Conservation (phyloP, 2,797 vertebrate genomes). For the Tragelaphus oryx region DNA sequence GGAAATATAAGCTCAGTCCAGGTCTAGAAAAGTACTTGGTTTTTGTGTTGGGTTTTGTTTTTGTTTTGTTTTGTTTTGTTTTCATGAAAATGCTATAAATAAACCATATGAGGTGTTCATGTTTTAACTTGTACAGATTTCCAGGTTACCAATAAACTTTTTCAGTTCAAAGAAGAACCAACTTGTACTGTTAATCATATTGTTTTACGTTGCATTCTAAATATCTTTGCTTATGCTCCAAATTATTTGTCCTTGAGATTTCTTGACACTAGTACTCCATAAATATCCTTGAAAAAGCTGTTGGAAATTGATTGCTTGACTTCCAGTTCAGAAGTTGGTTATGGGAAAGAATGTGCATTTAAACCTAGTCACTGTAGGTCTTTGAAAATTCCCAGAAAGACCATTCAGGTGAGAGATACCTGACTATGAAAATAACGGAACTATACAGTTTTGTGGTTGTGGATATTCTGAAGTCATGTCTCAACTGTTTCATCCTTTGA, state of each 20-base stretch:
- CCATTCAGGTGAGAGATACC: background rate
- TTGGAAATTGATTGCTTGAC: background rate
- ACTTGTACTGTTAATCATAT: background rate
- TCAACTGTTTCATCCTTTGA: background rate
- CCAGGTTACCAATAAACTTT: conserved; percentile 24
- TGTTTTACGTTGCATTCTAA: background rate
- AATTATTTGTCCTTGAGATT: background rate
- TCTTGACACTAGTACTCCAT: background rate
- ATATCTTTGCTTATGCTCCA: background rate
- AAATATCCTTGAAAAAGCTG: background rate
- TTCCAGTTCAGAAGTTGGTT: background rate
- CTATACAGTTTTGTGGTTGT: background rate
- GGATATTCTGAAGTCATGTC: background rate
- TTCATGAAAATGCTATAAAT: background rate
- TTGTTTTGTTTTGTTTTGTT: background rate
- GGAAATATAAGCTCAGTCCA: background rate
- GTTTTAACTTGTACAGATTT: conserved; percentile 33
- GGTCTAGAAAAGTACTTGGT: background rate
- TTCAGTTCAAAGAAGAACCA: conserved; percentile 22
- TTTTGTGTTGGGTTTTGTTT: background rate
- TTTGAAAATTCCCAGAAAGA: background rate
- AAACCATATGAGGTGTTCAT: background rate
- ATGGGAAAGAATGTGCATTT: background rate
- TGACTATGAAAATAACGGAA: background rate
- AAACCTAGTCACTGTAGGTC: background rate